A percentile compares a stretch with the other conserved stretches of the same genome.
Conservation (phyloP, 2,113 vertebrate genomes). For the Marcusenius ussheri region DNA sequence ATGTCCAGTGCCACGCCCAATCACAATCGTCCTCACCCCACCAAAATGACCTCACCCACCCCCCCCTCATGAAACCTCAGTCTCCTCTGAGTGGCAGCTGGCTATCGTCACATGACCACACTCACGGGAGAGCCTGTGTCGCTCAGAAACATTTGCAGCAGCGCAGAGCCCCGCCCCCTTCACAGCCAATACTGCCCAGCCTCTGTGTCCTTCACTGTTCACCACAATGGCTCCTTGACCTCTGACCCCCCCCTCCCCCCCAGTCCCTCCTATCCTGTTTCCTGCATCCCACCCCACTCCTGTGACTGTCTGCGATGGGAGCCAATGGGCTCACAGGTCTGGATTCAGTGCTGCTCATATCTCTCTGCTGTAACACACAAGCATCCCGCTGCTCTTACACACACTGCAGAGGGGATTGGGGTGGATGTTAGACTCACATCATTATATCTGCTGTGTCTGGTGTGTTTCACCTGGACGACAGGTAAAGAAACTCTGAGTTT, state of each 20-base stretch:
- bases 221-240: not conserved
- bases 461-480: not conserved
- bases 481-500: not conserved
- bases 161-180: not conserved
- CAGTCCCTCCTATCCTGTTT: not conserved
- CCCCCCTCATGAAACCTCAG: slow-evolving; percentile 21
- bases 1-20: slow-evolving; percentile 39
- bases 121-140: not conserved
- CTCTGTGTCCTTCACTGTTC: not conserved
- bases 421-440: not conserved
- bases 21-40: not conserved
- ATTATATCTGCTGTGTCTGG: not conserved
- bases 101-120: slow-evolving; percentile 24
- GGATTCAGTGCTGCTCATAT: not conserved
- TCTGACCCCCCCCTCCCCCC: not conserved
- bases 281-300: not conserved
- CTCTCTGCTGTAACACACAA: not conserved
- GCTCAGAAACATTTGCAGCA: not conserved
- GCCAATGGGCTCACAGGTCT: not conserved
- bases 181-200: not conserved
- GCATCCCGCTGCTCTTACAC: not conserved
- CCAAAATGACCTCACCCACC: slow-evolving; percentile 30
- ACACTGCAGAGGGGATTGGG: not conserved
- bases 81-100: slow-evolving; percentile 28
- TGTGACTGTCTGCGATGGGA: not conserved